Base-by-base conservation (phyloP, 2,888 invertebrate genomes). In the Scaptomyza flava region DNA sequence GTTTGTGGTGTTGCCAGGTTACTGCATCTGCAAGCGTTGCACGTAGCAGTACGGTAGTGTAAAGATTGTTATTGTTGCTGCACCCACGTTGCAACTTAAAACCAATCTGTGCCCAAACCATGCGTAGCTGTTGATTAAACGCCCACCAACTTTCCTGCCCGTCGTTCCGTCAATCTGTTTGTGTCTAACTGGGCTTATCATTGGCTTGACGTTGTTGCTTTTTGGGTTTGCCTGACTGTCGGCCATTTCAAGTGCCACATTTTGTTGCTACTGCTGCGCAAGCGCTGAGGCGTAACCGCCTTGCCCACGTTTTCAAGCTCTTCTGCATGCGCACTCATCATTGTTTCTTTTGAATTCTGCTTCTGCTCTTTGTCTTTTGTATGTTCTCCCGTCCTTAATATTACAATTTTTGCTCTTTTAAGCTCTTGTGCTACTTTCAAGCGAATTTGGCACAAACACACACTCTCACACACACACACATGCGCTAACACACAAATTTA, bases 111-210 rank as follows among this genome's bases (percentile, higher is more conserved):
- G 41, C 36, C 30, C 38, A 53, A 59, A 48, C 41, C 36, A 36
- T 45, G 48, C 46, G 42, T 31, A 51, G 51, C 46, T 62, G 72
- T 56, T 77, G 77, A 80, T 73, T 80, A 68, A 68, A 81, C 79
- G 81, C 81, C 79, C 81, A 79, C 75, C 78, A 81, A 81, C 79
- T 77, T 79, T 79, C 77, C 72, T 61, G 62, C 11, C 62, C 34
- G 46, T 34, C 47, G 14, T 31, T 11, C 11, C 11, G 56, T 67
- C 68, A 23, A n/a, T 43, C 23, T 43, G 12, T 12, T 1, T 42
- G 43, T 62, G 59, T 53, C 74, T 79, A 70, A 77, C 67, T 69
- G 78, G 68, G 71, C 81, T 79, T 79, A 79, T 80, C 81, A 77
- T 62, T 77, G 41, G 58, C 20, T 27, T 48, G 59, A 51, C 56